Evolutionary conservation across 2,797 vertebrate species (phyloP).

Genomic region (Girardinus metallicus): DNA sequence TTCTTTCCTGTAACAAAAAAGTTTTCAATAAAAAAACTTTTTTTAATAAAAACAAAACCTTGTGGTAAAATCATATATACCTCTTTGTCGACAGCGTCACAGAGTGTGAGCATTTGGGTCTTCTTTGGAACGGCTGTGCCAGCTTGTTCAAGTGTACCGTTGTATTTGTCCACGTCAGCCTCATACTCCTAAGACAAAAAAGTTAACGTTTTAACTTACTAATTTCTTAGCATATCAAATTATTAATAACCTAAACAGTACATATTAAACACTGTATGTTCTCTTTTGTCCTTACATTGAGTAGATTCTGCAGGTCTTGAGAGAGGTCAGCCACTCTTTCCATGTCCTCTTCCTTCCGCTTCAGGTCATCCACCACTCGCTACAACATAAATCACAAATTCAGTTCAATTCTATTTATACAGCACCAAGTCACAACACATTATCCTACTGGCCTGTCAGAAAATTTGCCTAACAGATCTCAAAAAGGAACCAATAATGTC

Average conservation of each 20-base stretch:
- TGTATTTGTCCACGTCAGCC: conserved; percentile 85
- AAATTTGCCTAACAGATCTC: neutral
- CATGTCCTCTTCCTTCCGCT: conserved; percentile 86
- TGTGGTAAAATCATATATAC: conserved; percentile 63
- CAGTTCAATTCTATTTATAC: neutral
- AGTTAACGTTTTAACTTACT: neutral
- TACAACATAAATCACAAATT: conserved; percentile 57
- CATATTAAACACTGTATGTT: neutral
- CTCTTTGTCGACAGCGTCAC: conserved; percentile 88
- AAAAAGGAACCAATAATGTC: neutral
- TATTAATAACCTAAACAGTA: neutral
- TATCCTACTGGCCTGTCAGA: neutral
- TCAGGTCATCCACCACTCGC: conserved; percentile 90
- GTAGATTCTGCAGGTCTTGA: conserved; percentile 84
- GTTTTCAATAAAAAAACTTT: conserved; percentile 6
- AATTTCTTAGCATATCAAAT: neutral
- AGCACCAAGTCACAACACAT: neutral
- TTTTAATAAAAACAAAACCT: neutral
- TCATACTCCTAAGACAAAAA: conserved; percentile 87
- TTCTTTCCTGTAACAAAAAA: conserved; percentile 85
- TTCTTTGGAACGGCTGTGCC: conserved; percentile 71
- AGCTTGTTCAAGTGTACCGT: conserved; percentile 81
- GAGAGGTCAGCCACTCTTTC: conserved; percentile 82
- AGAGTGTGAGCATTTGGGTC: conserved; percentile 75
- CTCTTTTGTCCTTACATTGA: conserved; percentile 80